Evolutionary conservation across 2,797 vertebrate genomes (phyloP).

Genomic region (Notoglanidium macrostoma): DNA sequence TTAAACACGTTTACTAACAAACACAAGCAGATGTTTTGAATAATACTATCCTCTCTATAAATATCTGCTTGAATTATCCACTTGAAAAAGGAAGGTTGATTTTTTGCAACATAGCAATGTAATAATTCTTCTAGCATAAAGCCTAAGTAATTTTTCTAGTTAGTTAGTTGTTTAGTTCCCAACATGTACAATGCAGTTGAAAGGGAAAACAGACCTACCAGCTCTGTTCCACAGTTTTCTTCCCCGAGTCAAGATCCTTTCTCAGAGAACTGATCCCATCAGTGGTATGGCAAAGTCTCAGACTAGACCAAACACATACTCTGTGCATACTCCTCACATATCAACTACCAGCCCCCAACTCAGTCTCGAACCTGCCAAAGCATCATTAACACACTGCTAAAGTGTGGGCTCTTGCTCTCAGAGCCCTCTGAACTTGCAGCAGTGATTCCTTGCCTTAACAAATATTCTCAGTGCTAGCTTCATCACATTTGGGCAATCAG

Average conservation of each 20-base stretch:
- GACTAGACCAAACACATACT: conserved; percentile 52
- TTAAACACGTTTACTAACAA: conserved; percentile 4
- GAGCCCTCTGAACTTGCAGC: conserved; percentile 34
- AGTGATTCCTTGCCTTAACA: conserved; percentile 57
- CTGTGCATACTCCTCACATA: conserved; percentile 39
- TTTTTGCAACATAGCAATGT: not conserved
- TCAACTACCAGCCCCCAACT: conserved; percentile 56
- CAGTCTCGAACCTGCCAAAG: conserved; percentile 66
- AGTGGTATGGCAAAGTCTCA: conserved; percentile 58
- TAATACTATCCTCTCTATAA: not conserved
- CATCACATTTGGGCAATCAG: conserved; percentile 49
- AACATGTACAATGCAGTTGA: not conserved
- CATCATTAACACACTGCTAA: conserved; percentile 70
- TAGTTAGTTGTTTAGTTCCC: not conserved
- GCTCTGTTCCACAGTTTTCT: conserved; percentile 19
- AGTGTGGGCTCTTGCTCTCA: conserved; percentile 53
- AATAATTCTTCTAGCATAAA: not conserved
- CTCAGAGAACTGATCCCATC: conserved; percentile 62
- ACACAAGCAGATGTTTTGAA: not conserved
- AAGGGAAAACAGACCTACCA: conserved; percentile 34
- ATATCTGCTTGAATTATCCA: not conserved
- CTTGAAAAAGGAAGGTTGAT: not conserved
- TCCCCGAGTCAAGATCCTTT: conserved; percentile 55
- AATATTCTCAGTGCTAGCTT: conserved; percentile 51
- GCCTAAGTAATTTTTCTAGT: not conserved